These are phyloP conservation scores for Achatina immaculata DNA, from an alignment of 1,140 invertebrate genomes.

Conservation along the genomic window DNA sequence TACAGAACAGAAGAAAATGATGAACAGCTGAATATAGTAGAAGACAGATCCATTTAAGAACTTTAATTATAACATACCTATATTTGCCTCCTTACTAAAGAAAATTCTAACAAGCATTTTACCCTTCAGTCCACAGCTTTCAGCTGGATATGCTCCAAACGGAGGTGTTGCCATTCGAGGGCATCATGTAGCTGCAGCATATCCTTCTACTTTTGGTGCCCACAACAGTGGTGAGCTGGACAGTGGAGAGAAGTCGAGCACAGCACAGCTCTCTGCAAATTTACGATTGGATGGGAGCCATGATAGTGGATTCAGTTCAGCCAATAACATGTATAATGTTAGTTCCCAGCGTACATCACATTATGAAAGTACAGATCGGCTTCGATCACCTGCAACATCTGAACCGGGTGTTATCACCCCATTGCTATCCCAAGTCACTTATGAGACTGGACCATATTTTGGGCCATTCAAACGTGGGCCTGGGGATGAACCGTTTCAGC, in stretches of 20 bases:
- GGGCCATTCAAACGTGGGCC: conserved; percentile 16
- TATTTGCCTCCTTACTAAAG: too few species aligned
- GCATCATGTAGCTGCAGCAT: background rate
- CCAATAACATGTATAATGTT: conserved; percentile 63
- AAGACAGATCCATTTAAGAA: too few species aligned
- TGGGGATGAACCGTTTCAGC: conserved; percentile 28
- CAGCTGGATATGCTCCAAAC: conserved; percentile 31
- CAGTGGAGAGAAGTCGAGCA: background rate
- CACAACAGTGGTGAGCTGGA: conserved; percentile 13
- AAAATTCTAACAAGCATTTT: conserved; percentile 17
- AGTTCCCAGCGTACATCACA: conserved; percentile 55
- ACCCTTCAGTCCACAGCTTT: conserved; percentile 55
- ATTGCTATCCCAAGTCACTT: conserved; percentile 1
- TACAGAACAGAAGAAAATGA: too few species aligned
- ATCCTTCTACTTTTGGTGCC: background rate
- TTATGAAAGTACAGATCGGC: conserved; percentile 60
- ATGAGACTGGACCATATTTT: background rate
- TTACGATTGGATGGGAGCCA: conserved; percentile 48
- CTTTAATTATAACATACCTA: too few species aligned
- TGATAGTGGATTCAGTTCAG: conserved; percentile 56
- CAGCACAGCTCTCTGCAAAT: conserved; percentile 5
- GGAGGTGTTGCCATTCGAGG: background rate
- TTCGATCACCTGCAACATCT: conserved; percentile 49
- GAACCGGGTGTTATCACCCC: conserved; percentile 35
- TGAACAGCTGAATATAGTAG: too few species aligned